Evolutionary conservation across 2,888 invertebrate genomes (phyloP).

Genomic region (Cyclophora punctaria): DNA sequence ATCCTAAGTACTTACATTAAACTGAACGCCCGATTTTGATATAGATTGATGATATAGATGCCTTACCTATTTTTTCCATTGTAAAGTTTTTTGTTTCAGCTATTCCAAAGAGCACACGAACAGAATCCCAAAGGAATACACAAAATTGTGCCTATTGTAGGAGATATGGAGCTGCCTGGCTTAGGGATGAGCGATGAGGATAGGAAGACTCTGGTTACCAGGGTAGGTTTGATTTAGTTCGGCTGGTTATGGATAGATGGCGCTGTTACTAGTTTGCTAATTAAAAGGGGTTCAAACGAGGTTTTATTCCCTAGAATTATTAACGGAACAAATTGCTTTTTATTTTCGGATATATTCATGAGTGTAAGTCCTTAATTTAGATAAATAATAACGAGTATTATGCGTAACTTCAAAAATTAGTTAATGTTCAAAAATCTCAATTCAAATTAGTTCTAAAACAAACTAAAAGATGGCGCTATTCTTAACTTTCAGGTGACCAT

Average conservation of each 20-base stretch:
- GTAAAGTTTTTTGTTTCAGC: conserved; percentile 36
- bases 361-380: neutral
- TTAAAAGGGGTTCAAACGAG: no score
- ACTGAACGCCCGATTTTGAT: no score
- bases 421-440: no score
- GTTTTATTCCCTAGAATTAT: no score
- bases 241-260: neutral
- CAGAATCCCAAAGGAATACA: conserved; percentile 77
- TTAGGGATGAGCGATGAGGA: conserved; percentile 76
- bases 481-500: conserved; percentile 46
- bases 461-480: conserved; percentile 13
- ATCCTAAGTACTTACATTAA: no score
- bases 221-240: conserved; percentile 27
- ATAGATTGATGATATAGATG: no score
- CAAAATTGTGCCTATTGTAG: conserved; percentile 64
- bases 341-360: no score
- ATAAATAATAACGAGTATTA: no score
- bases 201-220: conserved; percentile 55
- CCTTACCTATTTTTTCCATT: no score
- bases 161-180: conserved; percentile 77
- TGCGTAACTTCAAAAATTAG: no score
- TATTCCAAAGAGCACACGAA: conserved; percentile 72
- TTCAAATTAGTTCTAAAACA: neutral
- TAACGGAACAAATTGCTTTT: no score
- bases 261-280: neutral